These are phyloP conservation scores for Atractosteus spatula DNA, from an alignment of 2,113 vertebrate species.

Conservation along the genomic window DNA sequence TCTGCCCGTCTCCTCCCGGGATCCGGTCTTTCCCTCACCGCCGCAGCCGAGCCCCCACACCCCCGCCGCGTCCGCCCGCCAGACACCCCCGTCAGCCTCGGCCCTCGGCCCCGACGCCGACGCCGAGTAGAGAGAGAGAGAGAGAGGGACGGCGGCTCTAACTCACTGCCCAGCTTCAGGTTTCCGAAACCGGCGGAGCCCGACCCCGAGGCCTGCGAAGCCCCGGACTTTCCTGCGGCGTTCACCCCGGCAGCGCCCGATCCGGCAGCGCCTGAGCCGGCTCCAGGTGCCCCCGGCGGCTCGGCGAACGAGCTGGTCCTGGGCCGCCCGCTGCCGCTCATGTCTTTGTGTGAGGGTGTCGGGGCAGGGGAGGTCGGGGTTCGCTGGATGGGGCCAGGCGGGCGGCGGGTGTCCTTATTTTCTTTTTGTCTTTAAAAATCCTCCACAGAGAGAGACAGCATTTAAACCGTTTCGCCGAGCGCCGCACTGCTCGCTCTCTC, in stretches of 20 bases:
- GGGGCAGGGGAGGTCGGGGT: slow-evolving; percentile 54
- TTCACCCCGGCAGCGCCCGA: slow-evolving; percentile 66
- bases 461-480: slow-evolving; percentile 53
- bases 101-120: no score
- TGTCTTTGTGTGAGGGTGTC: slow-evolving; percentile 68
- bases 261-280: slow-evolving; percentile 65
- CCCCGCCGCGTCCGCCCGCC: no score
- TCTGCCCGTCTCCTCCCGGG: not conserved
- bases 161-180: slow-evolving; percentile 70
- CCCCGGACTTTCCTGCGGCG: slow-evolving; percentile 72
- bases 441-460: slow-evolving; percentile 46
- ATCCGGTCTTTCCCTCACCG: no score
- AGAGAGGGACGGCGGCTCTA: not conserved
- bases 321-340: slow-evolving; percentile 80
- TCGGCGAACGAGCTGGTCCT: slow-evolving; percentile 79
- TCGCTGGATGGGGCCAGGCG: slow-evolving; percentile 45
- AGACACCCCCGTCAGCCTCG: no score
- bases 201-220: slow-evolving; percentile 68
- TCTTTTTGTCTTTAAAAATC: slow-evolving; percentile 34
- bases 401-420: slow-evolving; percentile 27
- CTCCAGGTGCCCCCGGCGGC: slow-evolving; percentile 73
- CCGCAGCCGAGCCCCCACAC: no score
- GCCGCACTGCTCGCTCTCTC: slow-evolving; percentile 58
- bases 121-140: no score
- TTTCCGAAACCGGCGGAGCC: slow-evolving; percentile 71